phyloP scores from a whole-genome alignment of 1,140 invertebrate genomes.

The Euwallacea similis region DNA sequence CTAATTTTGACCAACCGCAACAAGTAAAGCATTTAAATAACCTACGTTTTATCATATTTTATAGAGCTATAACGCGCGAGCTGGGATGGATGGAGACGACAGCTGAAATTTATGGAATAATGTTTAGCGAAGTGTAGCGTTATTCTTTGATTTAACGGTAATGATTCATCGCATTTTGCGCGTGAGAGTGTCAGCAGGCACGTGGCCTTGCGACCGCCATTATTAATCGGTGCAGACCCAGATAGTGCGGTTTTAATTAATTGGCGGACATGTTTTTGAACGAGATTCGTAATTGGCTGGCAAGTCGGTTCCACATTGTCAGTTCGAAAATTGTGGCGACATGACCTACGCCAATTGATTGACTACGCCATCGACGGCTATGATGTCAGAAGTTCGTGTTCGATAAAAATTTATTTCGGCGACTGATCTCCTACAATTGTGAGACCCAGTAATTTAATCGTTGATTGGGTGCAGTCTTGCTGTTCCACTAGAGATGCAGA shows the following conservation, averaged over 20 bases:
- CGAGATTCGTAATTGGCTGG: conserved; percentile 44
- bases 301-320: conserved; percentile 29
- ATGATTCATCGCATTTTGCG: conserved; percentile 49
- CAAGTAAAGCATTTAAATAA: conserved; percentile 30
- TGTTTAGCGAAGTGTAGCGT: conserved; percentile 40
- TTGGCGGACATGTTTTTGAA: conserved; percentile 46
- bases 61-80: conserved; percentile 25
- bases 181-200: conserved; percentile 41
- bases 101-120: conserved; percentile 43
- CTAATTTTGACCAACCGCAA: conserved; percentile 26
- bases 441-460: too few relatives aligned
- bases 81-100: conserved; percentile 37
- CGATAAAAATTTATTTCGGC: too few relatives aligned
- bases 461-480: too few relatives aligned
- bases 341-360: conserved; percentile 16
- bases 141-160: conserved; percentile 47
- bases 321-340: conserved; percentile 18
- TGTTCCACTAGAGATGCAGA: too few relatives aligned
- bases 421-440: too few relatives aligned
- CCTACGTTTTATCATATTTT: conserved; percentile 16
- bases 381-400: background rate
- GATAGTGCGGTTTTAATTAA: conserved; percentile 43
- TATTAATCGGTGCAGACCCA: conserved; percentile 44
- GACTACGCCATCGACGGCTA: background rate
- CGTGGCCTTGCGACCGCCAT: conserved; percentile 41